Percentiles rank a stretch among this genome's conserved stretches.
Evolutionary conservation across 1,140 invertebrate species (phyloP).

Genomic region (Chlorops oryzae): DNA sequence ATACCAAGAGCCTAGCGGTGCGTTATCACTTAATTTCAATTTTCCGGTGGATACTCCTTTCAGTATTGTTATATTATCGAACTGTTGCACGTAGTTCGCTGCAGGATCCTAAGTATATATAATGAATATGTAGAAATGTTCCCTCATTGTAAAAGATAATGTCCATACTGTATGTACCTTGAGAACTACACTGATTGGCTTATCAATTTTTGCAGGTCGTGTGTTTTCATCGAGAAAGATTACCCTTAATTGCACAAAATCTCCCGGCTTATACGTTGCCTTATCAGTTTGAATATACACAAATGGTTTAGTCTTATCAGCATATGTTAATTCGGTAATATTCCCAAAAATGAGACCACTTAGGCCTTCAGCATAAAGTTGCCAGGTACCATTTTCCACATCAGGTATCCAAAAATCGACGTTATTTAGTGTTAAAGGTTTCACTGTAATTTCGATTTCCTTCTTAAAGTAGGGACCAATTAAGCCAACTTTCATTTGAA

Average conservation of each 20-base stretch:
- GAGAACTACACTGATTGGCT: slow-evolving; percentile 4
- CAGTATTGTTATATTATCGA: slow-evolving; percentile 60
- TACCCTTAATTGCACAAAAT: slow-evolving; percentile 73
- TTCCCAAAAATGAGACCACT: slow-evolving; percentile 67
- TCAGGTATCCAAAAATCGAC: slow-evolving; percentile 51
- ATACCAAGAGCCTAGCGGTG: slow-evolving; percentile 82
- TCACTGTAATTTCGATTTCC: not conserved
- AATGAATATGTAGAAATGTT: not conserved
- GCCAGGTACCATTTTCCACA: slow-evolving; percentile 66
- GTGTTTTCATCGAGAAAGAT: slow-evolving; percentile 68
- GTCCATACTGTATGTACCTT: too few species aligned
- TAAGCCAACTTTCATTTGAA: slow-evolving; percentile 61
- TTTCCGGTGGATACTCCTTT: slow-evolving; percentile 67
- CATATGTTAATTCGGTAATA: slow-evolving; percentile 63
- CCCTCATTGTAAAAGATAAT: too few species aligned
- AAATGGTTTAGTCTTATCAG: slow-evolving; percentile 74
- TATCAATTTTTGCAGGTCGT: slow-evolving; percentile 47
- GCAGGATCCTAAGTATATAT: slow-evolving; percentile 7
- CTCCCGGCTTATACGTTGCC: slow-evolving; percentile 80
- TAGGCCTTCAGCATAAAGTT: slow-evolving; percentile 61
- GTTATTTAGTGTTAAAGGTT: not conserved
- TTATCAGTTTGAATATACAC: slow-evolving; percentile 90
- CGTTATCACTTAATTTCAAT: slow-evolving; percentile 71
- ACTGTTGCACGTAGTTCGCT: slow-evolving; percentile 59
- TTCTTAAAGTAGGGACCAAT: slow-evolving; percentile 1